Percentiles rank a stretch among this genome's conserved stretches.
phyloP scores from a whole-genome alignment of 2,113 vertebrate genomes.

The Heloderma charlesbogerti region DNA sequence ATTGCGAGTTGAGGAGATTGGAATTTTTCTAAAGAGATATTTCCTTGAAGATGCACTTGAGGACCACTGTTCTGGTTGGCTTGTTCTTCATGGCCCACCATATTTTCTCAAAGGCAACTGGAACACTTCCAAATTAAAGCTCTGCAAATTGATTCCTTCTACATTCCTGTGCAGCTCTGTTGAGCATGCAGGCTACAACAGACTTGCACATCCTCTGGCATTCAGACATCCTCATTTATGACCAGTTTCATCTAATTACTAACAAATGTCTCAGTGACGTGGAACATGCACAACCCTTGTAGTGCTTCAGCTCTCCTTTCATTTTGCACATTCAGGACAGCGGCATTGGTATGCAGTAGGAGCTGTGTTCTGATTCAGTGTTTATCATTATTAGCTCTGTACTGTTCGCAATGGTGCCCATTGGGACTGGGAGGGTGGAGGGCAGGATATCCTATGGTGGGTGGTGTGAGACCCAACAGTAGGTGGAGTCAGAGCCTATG shows the following conservation, averaged over 20 bases:
- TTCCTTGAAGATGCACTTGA: constrained; percentile 65
- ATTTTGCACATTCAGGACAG: background rate
- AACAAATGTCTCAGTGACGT: too few species aligned
- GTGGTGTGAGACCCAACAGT: too few species aligned
- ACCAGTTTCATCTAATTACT: too few species aligned
- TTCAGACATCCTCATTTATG: too few species aligned
- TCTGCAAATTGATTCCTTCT: background rate
- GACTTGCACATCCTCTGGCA: too few species aligned
- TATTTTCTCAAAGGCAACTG: background rate
- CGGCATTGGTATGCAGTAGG: background rate
- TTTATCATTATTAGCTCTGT: background rate
- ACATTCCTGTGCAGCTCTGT: background rate
- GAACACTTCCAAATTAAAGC: background rate
- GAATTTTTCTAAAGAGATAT: constrained; percentile 63
- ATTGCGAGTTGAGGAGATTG: constrained; percentile 58
- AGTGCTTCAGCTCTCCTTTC: background rate
- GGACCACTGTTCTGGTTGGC: background rate
- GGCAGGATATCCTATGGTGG: too few species aligned
- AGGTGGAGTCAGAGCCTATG: too few species aligned
- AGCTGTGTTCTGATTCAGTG: background rate
- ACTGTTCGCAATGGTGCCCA: background rate
- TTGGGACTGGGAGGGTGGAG: too few species aligned
- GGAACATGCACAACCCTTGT: too few species aligned
- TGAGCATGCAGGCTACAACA: background rate
- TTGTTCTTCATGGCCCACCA: background rate